These are phyloP conservation scores for Sarcophaga carnaria DNA, from an alignment of 2,888 invertebrate genomes.

Conservation along the genomic window DNA sequence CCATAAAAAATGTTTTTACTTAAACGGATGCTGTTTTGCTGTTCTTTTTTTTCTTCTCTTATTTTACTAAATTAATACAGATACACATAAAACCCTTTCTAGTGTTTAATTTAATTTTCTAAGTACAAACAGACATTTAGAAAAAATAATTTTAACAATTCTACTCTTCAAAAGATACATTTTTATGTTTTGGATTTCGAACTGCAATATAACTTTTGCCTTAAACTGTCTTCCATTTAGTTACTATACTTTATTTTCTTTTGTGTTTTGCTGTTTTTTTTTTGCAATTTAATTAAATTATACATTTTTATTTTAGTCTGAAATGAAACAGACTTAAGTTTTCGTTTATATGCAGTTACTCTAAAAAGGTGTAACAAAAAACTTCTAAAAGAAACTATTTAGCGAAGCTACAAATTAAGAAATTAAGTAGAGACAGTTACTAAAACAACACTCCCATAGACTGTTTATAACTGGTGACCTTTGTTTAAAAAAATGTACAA, in stretches of 20 bases:
- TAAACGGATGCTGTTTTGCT: slow-evolving; percentile 36
- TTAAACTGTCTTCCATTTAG: neutral
- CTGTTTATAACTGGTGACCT: neutral
- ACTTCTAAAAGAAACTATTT: neutral
- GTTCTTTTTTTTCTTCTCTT: neutral
- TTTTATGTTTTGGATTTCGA: neutral
- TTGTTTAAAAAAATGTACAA: too few relatives aligned
- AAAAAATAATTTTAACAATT: neutral
- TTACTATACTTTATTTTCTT: neutral
- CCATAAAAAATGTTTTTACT: slow-evolving; percentile 45
- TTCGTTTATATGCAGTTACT: neutral
- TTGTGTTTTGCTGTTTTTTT: neutral
- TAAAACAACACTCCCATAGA: neutral
- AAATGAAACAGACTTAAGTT: slow-evolving; percentile 3
- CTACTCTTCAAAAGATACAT: neutral
- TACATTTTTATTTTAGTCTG: neutral
- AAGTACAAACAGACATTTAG: neutral
- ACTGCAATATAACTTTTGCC: neutral
- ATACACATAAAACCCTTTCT: slow-evolving; percentile 37
- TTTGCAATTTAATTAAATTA: slow-evolving; percentile 1
- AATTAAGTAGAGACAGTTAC: neutral
- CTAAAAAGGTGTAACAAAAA: neutral
- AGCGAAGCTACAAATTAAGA: neutral
- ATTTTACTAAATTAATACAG: neutral
- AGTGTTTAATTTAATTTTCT: slow-evolving; percentile 42